Evolutionary conservation across 2,113 vertebrate species (phyloP), one percentile per base, ranked within the genome.

Genomic region (Salminus brasiliensis): DNA sequence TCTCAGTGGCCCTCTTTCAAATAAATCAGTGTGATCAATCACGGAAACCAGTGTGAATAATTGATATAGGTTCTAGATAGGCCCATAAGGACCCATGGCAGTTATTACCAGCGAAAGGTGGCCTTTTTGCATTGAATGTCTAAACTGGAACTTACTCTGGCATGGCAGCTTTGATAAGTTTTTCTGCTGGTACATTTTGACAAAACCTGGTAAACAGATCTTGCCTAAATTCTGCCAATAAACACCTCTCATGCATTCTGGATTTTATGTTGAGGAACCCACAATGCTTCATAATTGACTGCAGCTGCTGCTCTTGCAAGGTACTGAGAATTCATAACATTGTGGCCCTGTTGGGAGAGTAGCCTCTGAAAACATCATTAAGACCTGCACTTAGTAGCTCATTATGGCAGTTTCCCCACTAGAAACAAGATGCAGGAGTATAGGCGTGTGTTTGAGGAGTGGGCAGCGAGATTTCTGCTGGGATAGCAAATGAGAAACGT

Each of bases 1-100:
- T 94, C 93, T 93, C 92, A 92, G 87, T 55, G 30, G 63, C 72
- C 62, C n/a, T 74, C 71, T 66, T 41, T 67, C n/a, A 21, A 41
- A 67, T 67, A 67, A 67, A 67, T 67, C 63, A 41, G 10, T 18
- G n/a, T 41, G 18, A 67, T 23, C 23, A 36, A 23, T 34, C 63
- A 10, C 9, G 63, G 9, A 8, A 8, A 23, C n/a, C 5, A 67
- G 18, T 39, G 63, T 36, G 18, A 39, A 36, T 39, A 67, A 23
- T 67, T 41, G 11, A 23, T 39, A 13, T 18, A 9, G 21, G 18
- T 66, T 23, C 63, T 39, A 67, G 32, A 67, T 23, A 67, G 34
- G 39, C 34, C 25, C 32, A 36, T 12, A 39, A 39, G 10, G 16
- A n/a, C 23, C n/a, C 62, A 66, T n/a, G n/a, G n/a, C n/a, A 36